Base-by-base conservation (phyloP, 2,113 vertebrate genomes). In the Lycaon pictus region DNA sequence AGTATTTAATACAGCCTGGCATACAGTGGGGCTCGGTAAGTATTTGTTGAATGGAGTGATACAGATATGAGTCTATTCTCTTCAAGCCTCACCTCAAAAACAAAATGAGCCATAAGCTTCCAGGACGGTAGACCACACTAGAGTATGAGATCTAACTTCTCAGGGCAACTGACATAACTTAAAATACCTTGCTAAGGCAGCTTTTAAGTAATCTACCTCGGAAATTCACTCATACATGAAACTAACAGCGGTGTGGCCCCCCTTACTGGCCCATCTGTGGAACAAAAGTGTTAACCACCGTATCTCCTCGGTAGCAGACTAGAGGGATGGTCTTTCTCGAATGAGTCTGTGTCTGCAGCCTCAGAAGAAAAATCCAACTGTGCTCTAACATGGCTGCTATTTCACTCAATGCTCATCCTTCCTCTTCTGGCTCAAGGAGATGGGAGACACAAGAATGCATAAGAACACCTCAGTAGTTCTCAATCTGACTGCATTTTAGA, bases 181-280 rank as follows among this genome's bases (percentile, higher is more conserved):
- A 88, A 60, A 89, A 95, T 92, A 88, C 58, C 88, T 90, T 88
- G 43, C 74, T 74, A 74, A 15, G 55, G n/a, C 55, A 55, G 55
- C 11, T 53, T 82, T 43, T n/a, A 71, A 85, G 91, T 32, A 71
- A 76, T 12, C 15, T 69, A n/a, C 15, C 53, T 85, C 7, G 17
- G 69, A 83, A 89, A 77, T 79, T 37, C 27, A 60, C 37, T 67
- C 62, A 35, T 32, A 25, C 23, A 27, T 69, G 53, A 91, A 95
- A 60, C 11, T 32, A 62, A 69, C 23, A 69, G 58, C 23, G 37
- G 88, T 17, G 2, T 35, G 35, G 22, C 12, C 81, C 29, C 12
- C 32, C 62, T 55, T 43, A 55, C 23, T 72, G 55, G 60, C 43
- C 53, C 22, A 37, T 19, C 71, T n/a, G n/a, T 80, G 37, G 62